A percentile compares a stretch with the other conserved stretches of the same genome.
Evolutionary conservation across 37 sponge, comb jelly and placozoan species (phyloP).

Genomic region (Ephydatia muelleri): DNA sequence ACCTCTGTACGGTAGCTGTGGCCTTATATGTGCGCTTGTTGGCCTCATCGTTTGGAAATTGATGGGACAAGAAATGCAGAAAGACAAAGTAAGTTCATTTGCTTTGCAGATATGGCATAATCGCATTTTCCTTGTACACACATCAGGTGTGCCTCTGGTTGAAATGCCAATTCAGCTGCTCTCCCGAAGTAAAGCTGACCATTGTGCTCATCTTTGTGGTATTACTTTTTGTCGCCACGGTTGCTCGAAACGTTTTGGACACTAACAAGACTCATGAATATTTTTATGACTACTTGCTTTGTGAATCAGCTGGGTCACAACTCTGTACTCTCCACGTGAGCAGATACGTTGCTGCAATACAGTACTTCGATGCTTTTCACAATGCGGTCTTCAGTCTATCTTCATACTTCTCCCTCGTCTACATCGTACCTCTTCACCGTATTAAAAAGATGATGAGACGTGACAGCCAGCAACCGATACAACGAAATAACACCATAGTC

Average conservation of each 20-base stretch:
- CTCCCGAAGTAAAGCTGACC: background rate
- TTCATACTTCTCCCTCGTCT: background rate
- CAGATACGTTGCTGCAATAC: background rate
- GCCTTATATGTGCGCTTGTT: background rate
- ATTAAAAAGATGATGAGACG: background rate
- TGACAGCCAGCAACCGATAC: background rate
- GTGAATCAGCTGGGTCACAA: background rate
- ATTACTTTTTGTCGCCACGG: background rate
- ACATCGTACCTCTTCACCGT: background rate
- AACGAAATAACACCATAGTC: background rate
- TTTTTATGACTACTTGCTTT: background rate
- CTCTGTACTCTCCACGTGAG: background rate
- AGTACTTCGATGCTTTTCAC: background rate
- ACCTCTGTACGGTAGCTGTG: background rate
- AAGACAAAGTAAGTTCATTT: background rate
- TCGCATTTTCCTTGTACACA: background rate
- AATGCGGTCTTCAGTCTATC: background rate
- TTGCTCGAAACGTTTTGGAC: background rate
- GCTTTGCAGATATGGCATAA: too few relatives aligned
- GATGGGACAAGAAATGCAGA: background rate
- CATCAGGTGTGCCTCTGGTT: background rate
- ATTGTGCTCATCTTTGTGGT: background rate
- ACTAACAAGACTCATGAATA: background rate
- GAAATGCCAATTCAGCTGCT: background rate
- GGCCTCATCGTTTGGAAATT: background rate